These are phyloP conservation scores for Eristalis tenax DNA, from an alignment of 2,888 invertebrate genomes.

Conservation along the genomic window DNA sequence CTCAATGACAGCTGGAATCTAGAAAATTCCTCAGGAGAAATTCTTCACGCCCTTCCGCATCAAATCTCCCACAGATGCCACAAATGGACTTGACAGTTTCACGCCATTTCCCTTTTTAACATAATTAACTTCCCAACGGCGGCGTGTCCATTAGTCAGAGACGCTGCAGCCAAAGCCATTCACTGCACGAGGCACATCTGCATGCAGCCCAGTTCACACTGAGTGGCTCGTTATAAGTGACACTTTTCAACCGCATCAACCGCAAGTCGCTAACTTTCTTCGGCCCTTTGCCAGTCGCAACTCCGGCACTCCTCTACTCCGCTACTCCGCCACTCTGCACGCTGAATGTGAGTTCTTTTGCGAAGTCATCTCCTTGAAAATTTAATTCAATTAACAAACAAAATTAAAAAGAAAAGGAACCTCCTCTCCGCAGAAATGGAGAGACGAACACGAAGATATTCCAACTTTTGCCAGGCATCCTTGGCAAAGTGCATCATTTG, in stretches of 20 bases:
- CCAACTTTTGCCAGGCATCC: neutral
- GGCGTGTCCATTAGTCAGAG: neutral
- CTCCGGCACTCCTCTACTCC: no score
- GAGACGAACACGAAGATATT: constrained; percentile 37
- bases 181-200: neutral
- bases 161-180: neutral
- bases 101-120: neutral
- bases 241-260: neutral
- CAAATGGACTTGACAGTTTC: neutral
- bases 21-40: neutral
- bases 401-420: constrained; percentile 48
- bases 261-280: neutral
- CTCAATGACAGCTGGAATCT: no score
- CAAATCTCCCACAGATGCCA: neutral
- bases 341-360: neutral
- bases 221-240: neutral
- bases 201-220: neutral
- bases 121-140: neutral
- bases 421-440: constrained; percentile 10
- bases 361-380: constrained; percentile 1
- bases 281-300: neutral
- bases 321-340: neutral
- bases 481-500: constrained; percentile 47
- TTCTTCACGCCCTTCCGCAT: neutral
- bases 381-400: constrained; percentile 65